phyloP scores from a whole-genome alignment of 2,797 vertebrate species.

The Erethizon dorsatum region DNA sequence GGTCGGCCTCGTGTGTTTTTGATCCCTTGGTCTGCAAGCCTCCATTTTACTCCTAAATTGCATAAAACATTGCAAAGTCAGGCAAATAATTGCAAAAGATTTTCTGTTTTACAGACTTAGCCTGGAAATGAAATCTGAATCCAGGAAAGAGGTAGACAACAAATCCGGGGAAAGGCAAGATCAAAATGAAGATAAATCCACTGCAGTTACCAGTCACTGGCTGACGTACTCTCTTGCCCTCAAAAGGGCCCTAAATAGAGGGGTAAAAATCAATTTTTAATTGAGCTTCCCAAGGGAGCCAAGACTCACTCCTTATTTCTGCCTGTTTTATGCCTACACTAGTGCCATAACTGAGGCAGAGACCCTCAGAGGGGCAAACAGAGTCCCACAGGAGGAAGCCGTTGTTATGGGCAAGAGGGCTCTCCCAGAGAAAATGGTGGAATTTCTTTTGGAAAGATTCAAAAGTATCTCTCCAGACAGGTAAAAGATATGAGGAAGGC shows the following conservation, averaged over 20 bases:
- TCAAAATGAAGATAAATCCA: conserved; percentile 83
- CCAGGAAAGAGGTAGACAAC: conserved; percentile 65
- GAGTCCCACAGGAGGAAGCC: neutral
- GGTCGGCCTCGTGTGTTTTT: conserved; percentile 79
- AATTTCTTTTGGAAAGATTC: conserved; percentile 55
- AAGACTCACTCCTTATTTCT: neutral
- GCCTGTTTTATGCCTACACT: neutral
- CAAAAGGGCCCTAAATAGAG: neutral
- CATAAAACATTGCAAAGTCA: conserved; percentile 72
- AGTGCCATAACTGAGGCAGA: neutral
- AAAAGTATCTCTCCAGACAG: conserved; percentile 14
- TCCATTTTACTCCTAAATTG: conserved; percentile 65
- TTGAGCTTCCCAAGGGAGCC: neutral
- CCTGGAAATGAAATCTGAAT: conserved; percentile 83
- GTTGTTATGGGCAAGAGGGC: neutral
- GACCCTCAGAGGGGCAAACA: neutral
- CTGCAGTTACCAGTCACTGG: conserved; percentile 67
- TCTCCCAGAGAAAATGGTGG: neutral
- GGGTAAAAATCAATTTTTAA: neutral
- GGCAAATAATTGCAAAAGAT: conserved; percentile 76
- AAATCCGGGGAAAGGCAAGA: conserved; percentile 78
- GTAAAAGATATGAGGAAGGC: conserved; percentile 9
- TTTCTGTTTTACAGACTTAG: conserved; percentile 70
- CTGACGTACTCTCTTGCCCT: neutral
- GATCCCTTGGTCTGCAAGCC: conserved; percentile 68